A percentile compares a stretch with the other conserved stretches of the same genome.
Evolutionary conservation across 2,113 vertebrate genomes (phyloP).

Genomic region (Anolis carolinensis): DNA sequence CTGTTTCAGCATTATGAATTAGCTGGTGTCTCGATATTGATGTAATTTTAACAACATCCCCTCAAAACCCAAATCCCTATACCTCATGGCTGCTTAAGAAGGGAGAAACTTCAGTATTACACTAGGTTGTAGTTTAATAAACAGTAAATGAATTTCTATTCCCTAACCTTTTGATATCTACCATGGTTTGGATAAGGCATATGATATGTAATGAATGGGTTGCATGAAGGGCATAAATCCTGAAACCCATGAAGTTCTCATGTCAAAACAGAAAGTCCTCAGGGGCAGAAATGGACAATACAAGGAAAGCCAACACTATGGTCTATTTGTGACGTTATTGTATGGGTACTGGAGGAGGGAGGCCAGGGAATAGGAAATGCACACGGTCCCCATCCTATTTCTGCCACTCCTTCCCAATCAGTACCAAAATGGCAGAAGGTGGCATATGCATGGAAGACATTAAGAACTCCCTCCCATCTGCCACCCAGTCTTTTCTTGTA

Average conservation of each 20-base stretch:
- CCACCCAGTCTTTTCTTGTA: not conserved
- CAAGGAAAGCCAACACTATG: not conserved
- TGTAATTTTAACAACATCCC: rapidly evolving
- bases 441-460: not conserved
- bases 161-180: not conserved
- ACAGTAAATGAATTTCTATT: too few species aligned
- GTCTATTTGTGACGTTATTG: not conserved
- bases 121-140: not conserved
- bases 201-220: not conserved
- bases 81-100: not conserved
- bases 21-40: not conserved
- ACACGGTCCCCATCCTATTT: not conserved
- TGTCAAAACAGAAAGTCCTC: rapidly evolving
- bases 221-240: not conserved
- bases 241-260: not conserved
- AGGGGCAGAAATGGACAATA: not conserved
- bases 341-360: not conserved
- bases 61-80: too few species aligned
- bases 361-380: not conserved
- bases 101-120: not conserved
- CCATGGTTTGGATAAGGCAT: not conserved
- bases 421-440: not conserved
- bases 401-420: too few species aligned
- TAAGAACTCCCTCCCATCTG: not conserved
- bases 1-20: not conserved